These are phyloP conservation scores for Cyprinus carpio DNA, from an alignment of 2,113 vertebrate species.

Conservation along the genomic window DNA sequence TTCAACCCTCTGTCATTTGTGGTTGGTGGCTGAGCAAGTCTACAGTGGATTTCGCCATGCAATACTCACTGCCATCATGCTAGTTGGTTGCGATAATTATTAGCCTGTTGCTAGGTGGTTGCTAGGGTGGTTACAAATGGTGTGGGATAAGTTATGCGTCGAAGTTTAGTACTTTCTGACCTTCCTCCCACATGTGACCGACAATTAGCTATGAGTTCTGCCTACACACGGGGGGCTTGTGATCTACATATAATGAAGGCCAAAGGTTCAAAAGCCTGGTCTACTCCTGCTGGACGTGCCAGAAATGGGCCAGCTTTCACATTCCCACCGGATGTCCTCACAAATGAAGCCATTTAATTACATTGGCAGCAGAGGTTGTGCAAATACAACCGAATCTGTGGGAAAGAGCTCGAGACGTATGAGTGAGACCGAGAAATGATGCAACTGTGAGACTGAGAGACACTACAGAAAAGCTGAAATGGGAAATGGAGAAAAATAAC, in stretches of 20 bases:
- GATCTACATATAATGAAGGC: not conserved
- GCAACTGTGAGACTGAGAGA: not conserved
- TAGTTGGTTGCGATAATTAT: not conserved
- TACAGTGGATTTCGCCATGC: not conserved
- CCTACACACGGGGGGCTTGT: not conserved
- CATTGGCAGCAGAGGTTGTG: slow-evolving; percentile 35
- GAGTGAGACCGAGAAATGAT: not conserved
- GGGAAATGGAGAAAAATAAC: not conserved
- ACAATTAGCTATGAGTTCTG: not conserved
- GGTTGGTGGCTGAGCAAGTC: not conserved
- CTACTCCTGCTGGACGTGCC: not conserved
- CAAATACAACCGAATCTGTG: not conserved
- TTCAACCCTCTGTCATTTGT: not conserved
- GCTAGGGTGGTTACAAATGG: not conserved
- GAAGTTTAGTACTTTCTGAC: not conserved
- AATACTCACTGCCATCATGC: not conserved
- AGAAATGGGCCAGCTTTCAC: not conserved
- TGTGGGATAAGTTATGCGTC: not conserved
- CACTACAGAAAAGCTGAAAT: not conserved
- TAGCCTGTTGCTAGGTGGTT: not conserved
- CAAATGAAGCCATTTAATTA: slow-evolving; percentile 34
- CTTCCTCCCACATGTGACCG: not conserved
- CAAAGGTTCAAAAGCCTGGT: slow-evolving; percentile 5
- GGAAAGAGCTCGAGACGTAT: not conserved
- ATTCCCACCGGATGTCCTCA: not conserved